Percentiles rank a stretch among this genome's conserved stretches.
phyloP scores from a whole-genome alignment of 2,797 vertebrate genomes.

The Enteromius radiatus region DNA sequence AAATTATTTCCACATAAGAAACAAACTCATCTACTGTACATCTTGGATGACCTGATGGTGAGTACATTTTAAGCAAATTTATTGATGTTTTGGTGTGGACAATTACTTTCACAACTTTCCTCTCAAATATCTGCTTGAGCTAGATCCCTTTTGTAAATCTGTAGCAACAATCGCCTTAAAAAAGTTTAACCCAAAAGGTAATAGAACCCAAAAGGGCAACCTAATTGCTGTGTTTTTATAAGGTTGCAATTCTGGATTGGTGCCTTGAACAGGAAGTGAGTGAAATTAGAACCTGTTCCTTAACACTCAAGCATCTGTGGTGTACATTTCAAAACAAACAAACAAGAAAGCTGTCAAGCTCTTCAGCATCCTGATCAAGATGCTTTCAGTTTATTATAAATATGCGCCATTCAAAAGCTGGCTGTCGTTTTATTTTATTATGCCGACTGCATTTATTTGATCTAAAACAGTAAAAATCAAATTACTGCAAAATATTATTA shows the following conservation, averaged over 20 bases:
- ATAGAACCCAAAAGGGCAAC: slow-evolving; percentile 13
- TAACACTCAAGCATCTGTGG: slow-evolving; percentile 1
- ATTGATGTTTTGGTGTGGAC: neutral
- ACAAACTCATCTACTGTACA: neutral
- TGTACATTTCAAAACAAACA: slow-evolving; percentile 5
- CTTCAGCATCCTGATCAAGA: neutral
- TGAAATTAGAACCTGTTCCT: slow-evolving; percentile 14
- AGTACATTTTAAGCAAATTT: neutral
- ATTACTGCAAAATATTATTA: neutral
- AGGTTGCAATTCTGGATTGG: slow-evolving; percentile 26
- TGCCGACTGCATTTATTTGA: neutral
- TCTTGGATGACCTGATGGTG: neutral
- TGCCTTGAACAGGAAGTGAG: slow-evolving; percentile 10
- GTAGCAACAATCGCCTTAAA: neutral
- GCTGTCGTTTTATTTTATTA: neutral
- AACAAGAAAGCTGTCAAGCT: slow-evolving; percentile 6
- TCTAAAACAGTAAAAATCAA: neutral
- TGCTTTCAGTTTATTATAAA: neutral
- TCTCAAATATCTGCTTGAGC: slow-evolving; percentile 3
- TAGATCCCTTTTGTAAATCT: neutral
- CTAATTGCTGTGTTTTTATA: slow-evolving; percentile 34
- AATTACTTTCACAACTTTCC: neutral
- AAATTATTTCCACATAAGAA: neutral
- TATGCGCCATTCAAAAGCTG: neutral
- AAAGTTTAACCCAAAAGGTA: slow-evolving; percentile 19